These are phyloP conservation scores for Asbolus verrucosus DNA, from an alignment of 1,140 invertebrate species.

Conservation along the genomic window DNA sequence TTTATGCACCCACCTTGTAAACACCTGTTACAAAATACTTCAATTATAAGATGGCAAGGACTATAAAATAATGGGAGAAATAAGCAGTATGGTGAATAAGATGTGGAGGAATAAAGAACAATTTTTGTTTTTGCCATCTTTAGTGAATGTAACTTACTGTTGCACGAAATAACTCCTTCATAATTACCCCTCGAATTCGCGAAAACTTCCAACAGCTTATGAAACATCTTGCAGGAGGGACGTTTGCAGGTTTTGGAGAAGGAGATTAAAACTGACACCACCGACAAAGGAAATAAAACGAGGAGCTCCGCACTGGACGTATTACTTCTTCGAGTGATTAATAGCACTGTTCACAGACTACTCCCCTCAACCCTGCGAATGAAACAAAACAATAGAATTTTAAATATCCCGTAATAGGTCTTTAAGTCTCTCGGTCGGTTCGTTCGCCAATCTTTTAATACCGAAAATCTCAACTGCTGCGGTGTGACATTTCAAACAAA, in stretches of 20 bases:
- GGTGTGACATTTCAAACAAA: constrained; percentile 55
- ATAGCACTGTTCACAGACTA: neutral
- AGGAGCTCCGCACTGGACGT: neutral
- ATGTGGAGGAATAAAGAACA: no score
- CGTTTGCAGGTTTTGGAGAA: neutral
- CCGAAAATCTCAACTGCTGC: constrained; percentile 35
- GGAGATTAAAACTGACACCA: constrained; percentile 1
- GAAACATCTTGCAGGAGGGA: neutral
- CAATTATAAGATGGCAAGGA: no score
- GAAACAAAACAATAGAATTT: constrained; percentile 32
- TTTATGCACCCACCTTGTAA: no score
- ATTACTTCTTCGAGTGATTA: constrained; percentile 23
- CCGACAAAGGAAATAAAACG: constrained; percentile 23
- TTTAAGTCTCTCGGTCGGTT: constrained; percentile 13
- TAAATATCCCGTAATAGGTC: constrained; percentile 13
- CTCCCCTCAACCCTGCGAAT: neutral
- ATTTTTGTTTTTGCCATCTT: no score
- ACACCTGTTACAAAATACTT: no score
- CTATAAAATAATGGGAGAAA: no score
- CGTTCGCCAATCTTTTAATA: constrained; percentile 35
- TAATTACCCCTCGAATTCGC: no score
- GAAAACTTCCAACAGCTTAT: neutral
- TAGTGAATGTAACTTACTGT: no score
- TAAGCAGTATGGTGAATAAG: no score
- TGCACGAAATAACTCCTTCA: no score